Conservation (phyloP, 2,113 vertebrate genomes). For the Myxocyprinus asiaticus region DNA sequence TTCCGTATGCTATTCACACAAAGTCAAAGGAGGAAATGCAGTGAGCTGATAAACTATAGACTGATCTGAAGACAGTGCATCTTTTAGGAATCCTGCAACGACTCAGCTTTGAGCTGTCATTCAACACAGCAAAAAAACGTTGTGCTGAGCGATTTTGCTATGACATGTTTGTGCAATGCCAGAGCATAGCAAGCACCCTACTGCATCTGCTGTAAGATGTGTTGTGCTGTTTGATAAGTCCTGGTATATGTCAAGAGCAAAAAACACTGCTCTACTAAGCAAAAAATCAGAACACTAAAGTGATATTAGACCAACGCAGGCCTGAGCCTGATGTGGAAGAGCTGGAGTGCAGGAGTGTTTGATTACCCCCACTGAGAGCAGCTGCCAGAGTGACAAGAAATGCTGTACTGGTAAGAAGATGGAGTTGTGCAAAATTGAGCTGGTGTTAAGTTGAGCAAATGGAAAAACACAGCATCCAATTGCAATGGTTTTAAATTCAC, state of each 20-base stretch:
- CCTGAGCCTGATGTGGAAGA: constrained; percentile 14
- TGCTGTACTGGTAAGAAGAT: constrained; percentile 16
- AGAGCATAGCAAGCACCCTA: background rate
- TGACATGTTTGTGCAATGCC: background rate
- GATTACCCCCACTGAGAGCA: constrained; percentile 18
- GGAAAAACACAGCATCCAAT: constrained; percentile 23
- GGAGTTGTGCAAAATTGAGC: constrained; percentile 3
- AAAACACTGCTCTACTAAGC: background rate
- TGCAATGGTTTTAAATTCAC: constrained; percentile 16
- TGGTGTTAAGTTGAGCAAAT: background rate
- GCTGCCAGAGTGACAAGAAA: constrained; percentile 32
- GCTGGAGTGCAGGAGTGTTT: constrained; percentile 2
- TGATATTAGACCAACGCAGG: background rate
- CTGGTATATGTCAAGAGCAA: background rate
- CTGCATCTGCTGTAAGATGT: background rate
- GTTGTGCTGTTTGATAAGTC: background rate
- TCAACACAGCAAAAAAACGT: background rate
- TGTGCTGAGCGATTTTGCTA: background rate
- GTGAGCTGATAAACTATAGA: constrained; percentile 9
- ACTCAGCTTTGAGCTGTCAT: background rate
- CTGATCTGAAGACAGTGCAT: constrained; percentile 15
- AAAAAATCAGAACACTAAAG: background rate
- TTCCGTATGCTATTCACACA: constrained; percentile 8
- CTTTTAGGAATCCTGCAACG: background rate
- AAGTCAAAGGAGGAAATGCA: background rate